phyloP scores from a whole-genome alignment of 2,113 vertebrate species.

The Tautogolabrus adspersus region DNA sequence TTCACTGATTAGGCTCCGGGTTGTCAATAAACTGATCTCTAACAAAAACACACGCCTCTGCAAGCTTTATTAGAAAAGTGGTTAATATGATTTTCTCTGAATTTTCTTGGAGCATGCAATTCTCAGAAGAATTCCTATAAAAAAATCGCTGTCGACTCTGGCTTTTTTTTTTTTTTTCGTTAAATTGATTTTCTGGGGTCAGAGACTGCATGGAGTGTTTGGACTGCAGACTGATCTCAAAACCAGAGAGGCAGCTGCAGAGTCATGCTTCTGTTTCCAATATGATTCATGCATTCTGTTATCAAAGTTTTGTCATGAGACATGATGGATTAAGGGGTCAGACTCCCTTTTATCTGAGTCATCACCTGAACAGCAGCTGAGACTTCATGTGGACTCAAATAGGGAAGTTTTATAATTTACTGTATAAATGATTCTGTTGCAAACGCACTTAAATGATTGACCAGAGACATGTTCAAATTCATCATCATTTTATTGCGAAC shows the following conservation, averaged over 20 bases:
- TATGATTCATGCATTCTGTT: slow-evolving; percentile 9
- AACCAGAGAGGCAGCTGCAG: background rate
- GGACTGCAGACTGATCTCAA: background rate
- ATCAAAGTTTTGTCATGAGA: background rate
- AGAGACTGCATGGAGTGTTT: background rate
- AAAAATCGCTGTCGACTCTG: background rate
- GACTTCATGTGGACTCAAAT: background rate
- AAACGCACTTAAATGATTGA: background rate
- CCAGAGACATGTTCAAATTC: slow-evolving; percentile 25
- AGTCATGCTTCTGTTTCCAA: slow-evolving; percentile 11
- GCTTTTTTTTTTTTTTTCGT: background rate
- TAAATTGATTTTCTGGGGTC: background rate
- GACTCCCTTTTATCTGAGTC: slow-evolving; percentile 23
- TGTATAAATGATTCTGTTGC: no score
- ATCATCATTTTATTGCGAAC: slow-evolving; percentile 73
- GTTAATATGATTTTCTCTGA: slow-evolving; percentile 6
- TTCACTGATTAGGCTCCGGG: slow-evolving; percentile 9
- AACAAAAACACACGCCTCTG: background rate
- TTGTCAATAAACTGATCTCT: slow-evolving; percentile 19
- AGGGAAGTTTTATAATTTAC: background rate
- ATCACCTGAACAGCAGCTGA: background rate
- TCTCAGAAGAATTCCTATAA: slow-evolving; percentile 2
- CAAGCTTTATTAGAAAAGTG: background rate
- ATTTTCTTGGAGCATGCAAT: background rate
- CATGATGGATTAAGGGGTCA: background rate